Conservation (phyloP, 1,140 invertebrate species). For the Brachionus plicatilis region DNA sequence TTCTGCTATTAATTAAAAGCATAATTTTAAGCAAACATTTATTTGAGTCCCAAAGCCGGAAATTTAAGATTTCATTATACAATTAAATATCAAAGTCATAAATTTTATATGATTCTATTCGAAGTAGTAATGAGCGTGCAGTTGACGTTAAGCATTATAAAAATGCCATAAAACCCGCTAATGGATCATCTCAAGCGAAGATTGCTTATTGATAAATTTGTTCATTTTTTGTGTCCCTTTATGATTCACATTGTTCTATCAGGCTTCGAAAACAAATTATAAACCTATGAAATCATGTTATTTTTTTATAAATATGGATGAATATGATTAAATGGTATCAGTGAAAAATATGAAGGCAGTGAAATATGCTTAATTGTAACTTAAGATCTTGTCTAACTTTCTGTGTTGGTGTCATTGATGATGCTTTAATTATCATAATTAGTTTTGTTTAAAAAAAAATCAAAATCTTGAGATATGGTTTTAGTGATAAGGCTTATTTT, state of each 20-base stretch:
- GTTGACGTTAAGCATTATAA: neutral
- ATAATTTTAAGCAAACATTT: neutral
- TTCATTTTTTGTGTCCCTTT: neutral
- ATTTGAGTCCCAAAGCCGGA: neutral
- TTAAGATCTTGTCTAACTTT: slow-evolving; percentile 18
- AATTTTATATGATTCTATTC: neutral
- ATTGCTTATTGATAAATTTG: neutral
- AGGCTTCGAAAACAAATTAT: slow-evolving; percentile 34
- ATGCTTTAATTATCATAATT: slow-evolving; percentile 32
- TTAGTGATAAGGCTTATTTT: slow-evolving; percentile 9
- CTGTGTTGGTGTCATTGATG: neutral
- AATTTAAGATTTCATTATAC: neutral
- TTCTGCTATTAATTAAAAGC: neutral
- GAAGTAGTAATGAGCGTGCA: neutral
- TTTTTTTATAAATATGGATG: neutral
- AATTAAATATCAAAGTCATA: neutral
- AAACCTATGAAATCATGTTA: neutral
- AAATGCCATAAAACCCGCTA: neutral
- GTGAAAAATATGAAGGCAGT: neutral
- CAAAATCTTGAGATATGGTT: neutral
- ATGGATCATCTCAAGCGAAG: neutral
- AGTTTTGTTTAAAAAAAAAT: neutral
- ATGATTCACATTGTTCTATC: neutral
- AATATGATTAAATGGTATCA: neutral
- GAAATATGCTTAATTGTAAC: slow-evolving; percentile 12